Conservation (phyloP, 2,113 vertebrate species). For the Prochilodus magdalenae region DNA sequence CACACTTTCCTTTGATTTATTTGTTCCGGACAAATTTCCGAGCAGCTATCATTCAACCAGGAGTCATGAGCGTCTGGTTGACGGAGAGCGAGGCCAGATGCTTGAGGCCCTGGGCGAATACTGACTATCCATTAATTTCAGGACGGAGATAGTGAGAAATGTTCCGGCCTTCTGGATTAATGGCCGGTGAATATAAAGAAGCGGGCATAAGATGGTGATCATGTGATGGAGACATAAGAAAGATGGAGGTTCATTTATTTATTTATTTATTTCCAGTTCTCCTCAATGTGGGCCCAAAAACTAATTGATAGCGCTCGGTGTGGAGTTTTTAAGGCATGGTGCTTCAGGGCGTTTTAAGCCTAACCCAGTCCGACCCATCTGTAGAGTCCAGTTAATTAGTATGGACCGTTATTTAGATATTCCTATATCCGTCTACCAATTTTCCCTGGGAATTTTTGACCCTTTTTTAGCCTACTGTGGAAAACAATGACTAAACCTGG, state of each 20-base stretch:
- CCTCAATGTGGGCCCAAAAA: too few species aligned
- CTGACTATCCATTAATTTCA: slow-evolving; percentile 15
- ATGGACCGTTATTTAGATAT: too few species aligned
- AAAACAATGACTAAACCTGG: too few species aligned
- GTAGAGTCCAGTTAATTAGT: too few species aligned
- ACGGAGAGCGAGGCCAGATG: slow-evolving; percentile 27
- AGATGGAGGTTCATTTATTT: neutral
- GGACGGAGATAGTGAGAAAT: neutral
- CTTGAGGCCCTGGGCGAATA: slow-evolving; percentile 14
- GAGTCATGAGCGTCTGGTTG: neutral
- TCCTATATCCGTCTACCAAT: too few species aligned
- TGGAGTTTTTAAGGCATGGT: too few species aligned
- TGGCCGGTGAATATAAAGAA: neutral
- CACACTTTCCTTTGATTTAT: slow-evolving; percentile 41
- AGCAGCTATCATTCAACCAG: neutral
- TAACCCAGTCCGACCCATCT: too few species aligned
- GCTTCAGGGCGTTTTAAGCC: too few species aligned
- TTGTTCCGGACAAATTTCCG: slow-evolving; percentile 26
- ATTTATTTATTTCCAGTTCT: neutral
- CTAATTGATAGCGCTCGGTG: too few species aligned
- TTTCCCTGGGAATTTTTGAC: too few species aligned
- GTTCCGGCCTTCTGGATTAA: neutral
- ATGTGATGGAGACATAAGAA: neutral
- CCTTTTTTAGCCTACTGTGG: too few species aligned
- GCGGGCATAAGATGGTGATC: neutral